phyloP scores from a whole-genome alignment of 2,888 invertebrate genomes.

The Lordiphosa andalusiaca region DNA sequence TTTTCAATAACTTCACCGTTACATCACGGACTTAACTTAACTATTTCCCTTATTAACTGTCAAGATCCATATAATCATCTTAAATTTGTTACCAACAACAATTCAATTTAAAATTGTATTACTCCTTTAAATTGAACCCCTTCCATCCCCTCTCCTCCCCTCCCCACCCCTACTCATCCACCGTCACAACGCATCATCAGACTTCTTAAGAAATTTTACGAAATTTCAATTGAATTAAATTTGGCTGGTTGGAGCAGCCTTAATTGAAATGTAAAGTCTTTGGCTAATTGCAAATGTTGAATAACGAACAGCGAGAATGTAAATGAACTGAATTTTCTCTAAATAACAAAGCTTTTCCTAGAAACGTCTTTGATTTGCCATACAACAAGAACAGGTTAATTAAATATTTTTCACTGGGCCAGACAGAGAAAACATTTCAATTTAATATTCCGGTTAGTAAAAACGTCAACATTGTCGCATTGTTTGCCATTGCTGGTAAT shows the following conservation, averaged over 20 bases:
- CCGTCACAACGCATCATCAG: neutral
- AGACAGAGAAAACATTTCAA: slow-evolving; percentile 17
- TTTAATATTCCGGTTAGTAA: slow-evolving; percentile 9
- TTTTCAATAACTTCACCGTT: too few relatives aligned
- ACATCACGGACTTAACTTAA: too few relatives aligned
- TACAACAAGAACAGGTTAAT: slow-evolving; percentile 39
- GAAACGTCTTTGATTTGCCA: slow-evolving; percentile 25
- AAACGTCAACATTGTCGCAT: slow-evolving; percentile 47
- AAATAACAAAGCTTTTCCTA: slow-evolving; percentile 10
- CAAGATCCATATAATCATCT: too few relatives aligned
- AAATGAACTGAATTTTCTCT: slow-evolving; percentile 17
- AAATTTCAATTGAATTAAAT: slow-evolving; percentile 18
- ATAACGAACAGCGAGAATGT: slow-evolving; percentile 22
- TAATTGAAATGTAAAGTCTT: slow-evolving; percentile 21
- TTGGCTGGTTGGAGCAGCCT: slow-evolving; percentile 5
- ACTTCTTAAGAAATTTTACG: neutral
- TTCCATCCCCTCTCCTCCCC: too few relatives aligned
- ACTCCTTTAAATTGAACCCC: too few relatives aligned
- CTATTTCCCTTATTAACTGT: too few relatives aligned
- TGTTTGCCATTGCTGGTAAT: slow-evolving; percentile 57
- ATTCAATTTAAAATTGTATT: too few relatives aligned
- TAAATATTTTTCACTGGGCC: slow-evolving; percentile 31
- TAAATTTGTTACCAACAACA: too few relatives aligned
- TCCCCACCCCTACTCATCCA: neutral
- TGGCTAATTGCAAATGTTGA: slow-evolving; percentile 12